A percentile compares a stretch with the other conserved stretches of the same genome.
These are phyloP conservation scores for Chamaea fasciata DNA, from an alignment of 2,113 vertebrate species.

Conservation along the genomic window DNA sequence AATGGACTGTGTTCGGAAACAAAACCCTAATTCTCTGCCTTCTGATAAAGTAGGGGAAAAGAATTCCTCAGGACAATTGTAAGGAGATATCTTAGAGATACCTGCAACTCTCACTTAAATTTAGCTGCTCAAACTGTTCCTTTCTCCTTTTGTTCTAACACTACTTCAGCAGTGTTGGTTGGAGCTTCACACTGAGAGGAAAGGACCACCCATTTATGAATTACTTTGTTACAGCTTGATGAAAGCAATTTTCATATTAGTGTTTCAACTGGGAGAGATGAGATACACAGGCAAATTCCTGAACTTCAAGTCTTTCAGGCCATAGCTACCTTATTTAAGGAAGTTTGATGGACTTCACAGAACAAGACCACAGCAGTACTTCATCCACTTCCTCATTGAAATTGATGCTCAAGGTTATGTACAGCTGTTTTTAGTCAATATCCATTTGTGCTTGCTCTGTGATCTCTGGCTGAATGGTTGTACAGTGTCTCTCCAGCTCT, in stretches of 20 bases:
- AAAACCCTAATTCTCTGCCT: neutral
- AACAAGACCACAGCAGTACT: neutral
- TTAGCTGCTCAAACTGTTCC: neutral
- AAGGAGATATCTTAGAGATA: neutral
- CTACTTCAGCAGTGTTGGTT: neutral
- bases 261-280: neutral
- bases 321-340: neutral
- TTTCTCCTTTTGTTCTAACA: neutral
- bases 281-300: neutral
- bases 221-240: neutral
- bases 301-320: neutral
- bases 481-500: neutral
- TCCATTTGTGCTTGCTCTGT: constrained; percentile 34
- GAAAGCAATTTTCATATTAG: neutral
- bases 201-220: neutral
- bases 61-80: neutral
- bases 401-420: neutral
- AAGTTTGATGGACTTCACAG: neutral
- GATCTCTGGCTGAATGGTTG: neutral
- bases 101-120: neutral
- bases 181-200: neutral
- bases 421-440: neutral
- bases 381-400: neutral
- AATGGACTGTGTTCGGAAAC: neutral
- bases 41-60: neutral